Conservation (phyloP, 2,888 invertebrate species). For the Tetanocera ferruginea region DNA sequence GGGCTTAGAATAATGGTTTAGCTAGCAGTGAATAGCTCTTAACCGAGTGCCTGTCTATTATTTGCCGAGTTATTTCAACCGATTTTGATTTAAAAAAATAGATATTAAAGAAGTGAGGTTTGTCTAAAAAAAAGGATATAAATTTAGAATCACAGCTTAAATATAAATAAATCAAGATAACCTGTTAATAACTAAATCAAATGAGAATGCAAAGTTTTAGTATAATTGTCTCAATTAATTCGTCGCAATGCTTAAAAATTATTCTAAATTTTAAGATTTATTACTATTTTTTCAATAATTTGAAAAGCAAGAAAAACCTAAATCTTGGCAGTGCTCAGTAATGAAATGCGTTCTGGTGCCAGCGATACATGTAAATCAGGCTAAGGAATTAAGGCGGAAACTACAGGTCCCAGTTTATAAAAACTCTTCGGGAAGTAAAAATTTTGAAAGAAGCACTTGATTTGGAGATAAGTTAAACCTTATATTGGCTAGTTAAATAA, state of each 20-base stretch:
- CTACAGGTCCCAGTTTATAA: no score
- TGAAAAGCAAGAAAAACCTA: not conserved
- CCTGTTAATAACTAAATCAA: not conserved
- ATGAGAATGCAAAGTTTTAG: no score
- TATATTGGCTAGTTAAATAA: no score
- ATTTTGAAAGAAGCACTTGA: no score
- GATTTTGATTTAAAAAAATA: not conserved
- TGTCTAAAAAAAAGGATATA: not conserved
- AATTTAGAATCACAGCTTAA: constrained; percentile 22
- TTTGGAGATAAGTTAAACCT: no score
- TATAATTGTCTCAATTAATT: not conserved
- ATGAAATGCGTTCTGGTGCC: not conserved
- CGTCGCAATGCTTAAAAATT: not conserved
- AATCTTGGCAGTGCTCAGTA: constrained; percentile 23
- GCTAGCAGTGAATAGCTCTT: no score
- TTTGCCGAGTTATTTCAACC: no score
- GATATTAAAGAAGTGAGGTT: not conserved
- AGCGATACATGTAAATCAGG: not conserved
- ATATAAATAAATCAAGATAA: not conserved
- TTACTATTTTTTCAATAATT: not conserved
- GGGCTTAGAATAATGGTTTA: no score
- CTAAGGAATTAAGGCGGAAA: no score
- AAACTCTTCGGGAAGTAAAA: no score
- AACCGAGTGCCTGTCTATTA: no score
- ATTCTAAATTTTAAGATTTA: not conserved